Evolutionary conservation across 2,113 vertebrate genomes (phyloP), one percentile per base, ranked within the genome.

Genomic region (Fukomys damarensis): DNA sequence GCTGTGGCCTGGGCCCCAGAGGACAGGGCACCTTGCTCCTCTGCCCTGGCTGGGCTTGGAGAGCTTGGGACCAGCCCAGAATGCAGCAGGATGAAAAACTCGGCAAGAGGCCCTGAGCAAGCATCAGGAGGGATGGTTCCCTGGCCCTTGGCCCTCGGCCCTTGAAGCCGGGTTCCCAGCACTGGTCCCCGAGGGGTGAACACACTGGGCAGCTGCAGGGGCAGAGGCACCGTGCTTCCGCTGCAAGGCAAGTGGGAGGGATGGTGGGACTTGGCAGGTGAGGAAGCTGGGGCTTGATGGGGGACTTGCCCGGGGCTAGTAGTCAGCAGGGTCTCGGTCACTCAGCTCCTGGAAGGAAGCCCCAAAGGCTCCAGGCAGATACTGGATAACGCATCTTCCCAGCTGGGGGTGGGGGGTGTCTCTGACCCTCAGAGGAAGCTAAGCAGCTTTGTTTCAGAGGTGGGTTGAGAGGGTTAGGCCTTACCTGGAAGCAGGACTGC

Each of bases 151-250:
- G 16, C 22, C 28, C n/a, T n/a, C n/a, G n/a, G n/a, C n/a, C n/a
- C n/a, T n/a, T n/a, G n/a, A n/a, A n/a, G 24, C 41, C 5, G 1
- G 24, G 41, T 52, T 52, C 30, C 28, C 46, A 32, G 46, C 28
- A 0, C 6, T 28, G 24, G 59, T 49, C 19, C 83, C 83, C 13
- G n/a, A 46, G 16, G 28, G 19, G 26, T 0, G 16, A 41, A 28
- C 8, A 0, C 52, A 16, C 16, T 5, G 5, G 1, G 81, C 7
- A 14, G 8, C 14, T 0, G 61, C 20, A 12, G 2, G 30, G 30
- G 8, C 28, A 22, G 66, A 13, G 3, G n/a, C 5, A 20, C 22
- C 38, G 63, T 7, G 24, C 70, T n/a, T 28, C 28, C 8, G 2
- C 46, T 24, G 13, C 20, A 28, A 32, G 24, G 38, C 1, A 4